Base-by-base conservation (phyloP, 2,113 vertebrate species). In the Chloebia gouldiae region DNA sequence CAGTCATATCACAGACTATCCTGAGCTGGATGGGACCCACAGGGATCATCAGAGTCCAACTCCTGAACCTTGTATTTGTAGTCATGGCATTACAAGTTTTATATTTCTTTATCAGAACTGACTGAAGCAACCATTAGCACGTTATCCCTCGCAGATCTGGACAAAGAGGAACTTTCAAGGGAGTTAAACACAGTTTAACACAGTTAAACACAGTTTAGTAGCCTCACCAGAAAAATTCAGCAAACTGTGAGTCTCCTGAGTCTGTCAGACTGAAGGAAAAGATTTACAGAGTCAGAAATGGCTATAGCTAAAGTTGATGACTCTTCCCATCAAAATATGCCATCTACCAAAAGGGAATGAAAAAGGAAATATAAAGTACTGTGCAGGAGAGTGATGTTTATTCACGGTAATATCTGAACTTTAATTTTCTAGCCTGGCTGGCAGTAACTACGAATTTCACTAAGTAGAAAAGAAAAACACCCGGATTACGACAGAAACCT, bases 211-310 rank as follows among this genome's bases (percentile, higher is more conserved):
- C n/a, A 40, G 23, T 54, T 71, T 16, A 42, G 11, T 3, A 79
- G 28, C 19, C 12, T 1, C 0, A 35, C 1, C 35, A 75, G 17
- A 72, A 90, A 70, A 51, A 40, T 20, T 21, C 44, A 39, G 10
- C 31, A 23, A 80, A 33, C 15, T 21, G 1, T 0, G 0, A 47
- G 28, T 27, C 47, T 84, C 54, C 61, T 4, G 7, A 44, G 22
- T 37, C 2, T 7, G 8, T 10, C 42, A 16, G 40, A 30, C 9
- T 25, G 33, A 9, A 47, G 7, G 54, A 53, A 69, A 54, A 47
- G 1, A 13, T 22, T 91, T 14, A 70, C 21, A 63, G 3, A 20
- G 14, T 8, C 39, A 61, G 13, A 3, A 45, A 22, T 0, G 0
- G 18, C 42, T 19, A 35, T 2, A 61, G 3, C 28, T 40, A 31